Conservation (phyloP, 1,140 invertebrate genomes). For the Pachypeltis micranthus region DNA sequence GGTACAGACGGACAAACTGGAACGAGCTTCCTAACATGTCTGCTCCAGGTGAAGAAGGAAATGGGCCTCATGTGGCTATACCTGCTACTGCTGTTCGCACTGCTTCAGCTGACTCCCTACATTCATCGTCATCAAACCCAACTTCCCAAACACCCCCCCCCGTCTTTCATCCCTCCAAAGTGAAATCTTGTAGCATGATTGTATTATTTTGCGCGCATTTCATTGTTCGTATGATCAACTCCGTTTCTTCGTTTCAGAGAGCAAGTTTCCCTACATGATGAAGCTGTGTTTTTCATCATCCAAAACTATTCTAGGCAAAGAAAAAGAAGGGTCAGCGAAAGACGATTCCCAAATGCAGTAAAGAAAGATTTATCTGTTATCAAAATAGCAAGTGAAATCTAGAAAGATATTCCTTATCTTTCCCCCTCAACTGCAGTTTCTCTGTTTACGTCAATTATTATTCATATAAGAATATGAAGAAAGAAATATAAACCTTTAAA, state of each 20-base stretch:
- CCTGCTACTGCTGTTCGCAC: no score
- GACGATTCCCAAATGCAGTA: conserved; percentile 11
- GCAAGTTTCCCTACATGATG: conserved; percentile 94
- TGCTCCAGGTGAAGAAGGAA: no score
- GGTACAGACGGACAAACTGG: no score
- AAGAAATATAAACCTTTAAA: conserved; percentile 6
- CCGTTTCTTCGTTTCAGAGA: conserved; percentile 62
- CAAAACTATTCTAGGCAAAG: conserved; percentile 33
- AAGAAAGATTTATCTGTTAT: conserved; percentile 11
- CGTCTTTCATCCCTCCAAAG: no score
- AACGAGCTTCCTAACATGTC: no score
- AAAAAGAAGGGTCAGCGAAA: conserved; percentile 6
- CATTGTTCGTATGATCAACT: no score
- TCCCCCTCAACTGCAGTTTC: conserved; percentile 14
- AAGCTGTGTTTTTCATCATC: conserved; percentile 89
- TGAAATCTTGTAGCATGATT: no score
- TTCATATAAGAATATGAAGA: conserved; percentile 17
- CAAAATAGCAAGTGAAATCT: conserved; percentile 8
- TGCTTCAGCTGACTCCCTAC: no score
- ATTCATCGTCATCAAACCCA: no score
- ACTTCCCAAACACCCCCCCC: no score
- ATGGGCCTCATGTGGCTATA: no score
- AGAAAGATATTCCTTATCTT: conserved; percentile 2
- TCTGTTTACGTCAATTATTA: conserved; percentile 21
- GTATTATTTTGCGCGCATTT: no score